Evolutionary conservation across 2,888 invertebrate genomes (phyloP).

Genomic region (Tholera decimalis): DNA sequence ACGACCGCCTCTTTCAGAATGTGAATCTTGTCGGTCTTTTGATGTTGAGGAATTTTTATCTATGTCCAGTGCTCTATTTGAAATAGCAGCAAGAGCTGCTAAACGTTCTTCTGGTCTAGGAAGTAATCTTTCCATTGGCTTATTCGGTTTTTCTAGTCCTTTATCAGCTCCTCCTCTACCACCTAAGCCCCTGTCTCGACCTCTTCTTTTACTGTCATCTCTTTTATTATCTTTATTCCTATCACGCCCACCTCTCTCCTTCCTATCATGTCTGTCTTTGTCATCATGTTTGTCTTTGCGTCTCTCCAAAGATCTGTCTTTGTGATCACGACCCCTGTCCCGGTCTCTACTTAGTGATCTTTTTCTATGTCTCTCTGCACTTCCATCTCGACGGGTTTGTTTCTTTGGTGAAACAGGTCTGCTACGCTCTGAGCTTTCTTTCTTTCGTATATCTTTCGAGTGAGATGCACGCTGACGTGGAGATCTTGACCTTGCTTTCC

Average conservation of each 20-base stretch:
- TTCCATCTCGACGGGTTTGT: conserved; percentile 82
- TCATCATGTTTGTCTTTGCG: conserved; percentile 91
- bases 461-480: conserved; percentile 81
- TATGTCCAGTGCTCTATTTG: conserved; percentile 85
- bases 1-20: conserved; percentile 87
- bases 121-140: conserved; percentile 92
- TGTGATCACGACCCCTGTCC: conserved; percentile 89
- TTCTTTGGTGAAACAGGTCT: conserved; percentile 89
- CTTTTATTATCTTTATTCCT: conserved; percentile 90
- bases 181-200: conserved; percentile 87
- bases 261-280: conserved; percentile 92
- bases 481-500: conserved; percentile 87
- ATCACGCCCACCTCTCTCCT: conserved; percentile 94
- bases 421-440: conserved; percentile 88
- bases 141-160: conserved; percentile 92
- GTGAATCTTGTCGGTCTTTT: conserved; percentile 87
- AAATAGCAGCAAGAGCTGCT: conserved; percentile 91
- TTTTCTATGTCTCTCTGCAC: conserved; percentile 85
- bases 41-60: conserved; percentile 87
- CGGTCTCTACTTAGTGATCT: conserved; percentile 86
- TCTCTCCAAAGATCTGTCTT: conserved; percentile 87
- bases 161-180: conserved; percentile 86
- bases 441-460: conserved; percentile 84
- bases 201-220: conserved; percentile 89
- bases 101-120: conserved; percentile 93